Percentiles rank a stretch among this genome's conserved stretches.
Evolutionary conservation across 2,113 vertebrate species (phyloP).

Genomic region (Gasterosteus nipponicus): DNA sequence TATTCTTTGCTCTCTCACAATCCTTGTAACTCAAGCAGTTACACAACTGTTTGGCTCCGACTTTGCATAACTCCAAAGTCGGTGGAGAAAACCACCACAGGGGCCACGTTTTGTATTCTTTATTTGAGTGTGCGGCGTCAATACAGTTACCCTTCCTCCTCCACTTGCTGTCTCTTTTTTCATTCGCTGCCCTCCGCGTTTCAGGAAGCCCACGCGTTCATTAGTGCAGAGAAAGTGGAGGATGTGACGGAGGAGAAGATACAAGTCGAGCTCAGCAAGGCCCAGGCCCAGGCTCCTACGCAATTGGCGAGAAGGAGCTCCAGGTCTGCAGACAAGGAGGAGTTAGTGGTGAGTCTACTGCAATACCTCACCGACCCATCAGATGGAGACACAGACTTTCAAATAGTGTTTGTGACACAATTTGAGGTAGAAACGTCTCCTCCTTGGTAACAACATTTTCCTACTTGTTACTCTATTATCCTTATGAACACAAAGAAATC

Average conservation of each 20-base stretch:
- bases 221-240: conserved; percentile 75
- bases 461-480: background rate
- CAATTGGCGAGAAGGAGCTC: conserved; percentile 76
- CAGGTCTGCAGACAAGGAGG: conserved; percentile 74
- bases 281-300: conserved; percentile 59
- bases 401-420: background rate
- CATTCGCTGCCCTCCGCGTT: conserved; percentile 34
- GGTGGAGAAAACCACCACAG: conserved; percentile 47
- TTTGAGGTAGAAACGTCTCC: background rate
- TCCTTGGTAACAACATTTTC: background rate
- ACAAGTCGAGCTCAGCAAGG: conserved; percentile 68
- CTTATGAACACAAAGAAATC: background rate
- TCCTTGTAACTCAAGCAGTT: conserved; percentile 58
- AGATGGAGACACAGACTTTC: conserved; percentile 67
- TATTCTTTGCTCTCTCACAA: conserved; percentile 54
- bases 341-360: conserved; percentile 78
- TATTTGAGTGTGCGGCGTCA: background rate
- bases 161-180: conserved; percentile 24
- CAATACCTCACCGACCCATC: conserved; percentile 39
- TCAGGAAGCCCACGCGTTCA: conserved; percentile 80
- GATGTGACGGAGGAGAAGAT: conserved; percentile 82
- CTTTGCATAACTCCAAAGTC: conserved; percentile 51
- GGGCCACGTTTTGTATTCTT: too few relatives aligned
- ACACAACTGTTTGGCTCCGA: conserved; percentile 67
- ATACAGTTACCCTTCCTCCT: conserved; percentile 30